These are phyloP conservation scores for Hepsetus odoe DNA, from an alignment of 2,113 vertebrate genomes.

Conservation along the genomic window DNA sequence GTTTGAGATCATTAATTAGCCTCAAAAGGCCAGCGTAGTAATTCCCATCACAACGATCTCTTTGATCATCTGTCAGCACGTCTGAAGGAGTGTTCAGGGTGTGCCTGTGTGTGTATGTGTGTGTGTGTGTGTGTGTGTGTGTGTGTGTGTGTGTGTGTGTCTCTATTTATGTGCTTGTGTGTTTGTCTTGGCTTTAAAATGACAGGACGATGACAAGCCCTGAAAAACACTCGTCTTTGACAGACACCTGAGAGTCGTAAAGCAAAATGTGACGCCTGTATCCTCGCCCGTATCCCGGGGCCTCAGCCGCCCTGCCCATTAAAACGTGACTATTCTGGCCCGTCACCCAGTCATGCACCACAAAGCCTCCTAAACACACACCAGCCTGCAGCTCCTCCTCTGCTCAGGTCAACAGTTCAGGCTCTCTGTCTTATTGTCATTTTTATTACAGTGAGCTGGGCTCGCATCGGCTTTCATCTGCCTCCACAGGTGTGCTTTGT, in stretches of 20 bases:
- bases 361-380: constrained; percentile 31
- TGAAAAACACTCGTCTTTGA: constrained; percentile 43
- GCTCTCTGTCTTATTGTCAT: constrained; percentile 56
- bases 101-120: too few relatives aligned
- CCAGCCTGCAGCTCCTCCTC: constrained; percentile 44
- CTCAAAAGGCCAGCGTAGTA: constrained; percentile 31
- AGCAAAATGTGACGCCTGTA: constrained; percentile 2
- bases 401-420: constrained; percentile 55
- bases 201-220: constrained; percentile 56
- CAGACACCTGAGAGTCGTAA: constrained; percentile 23
- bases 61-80: constrained; percentile 43
- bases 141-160: too few relatives aligned
- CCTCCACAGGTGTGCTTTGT: constrained; percentile 56
- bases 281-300: constrained; percentile 32
- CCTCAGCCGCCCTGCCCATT: constrained; percentile 23
- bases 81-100: constrained; percentile 29
- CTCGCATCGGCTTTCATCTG: constrained; percentile 49
- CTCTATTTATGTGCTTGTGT: too few relatives aligned
- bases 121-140: too few relatives aligned
- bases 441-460: constrained; percentile 45
- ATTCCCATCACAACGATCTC: constrained; percentile 38
- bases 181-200: constrained; percentile 39
- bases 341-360: constrained; percentile 31
- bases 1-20: constrained; percentile 11
- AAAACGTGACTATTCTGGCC: constrained; percentile 37